Percentiles rank a stretch among this genome's conserved stretches.
phyloP scores from a whole-genome alignment of 2,797 vertebrate species.

The Apodemus agrarius region DNA sequence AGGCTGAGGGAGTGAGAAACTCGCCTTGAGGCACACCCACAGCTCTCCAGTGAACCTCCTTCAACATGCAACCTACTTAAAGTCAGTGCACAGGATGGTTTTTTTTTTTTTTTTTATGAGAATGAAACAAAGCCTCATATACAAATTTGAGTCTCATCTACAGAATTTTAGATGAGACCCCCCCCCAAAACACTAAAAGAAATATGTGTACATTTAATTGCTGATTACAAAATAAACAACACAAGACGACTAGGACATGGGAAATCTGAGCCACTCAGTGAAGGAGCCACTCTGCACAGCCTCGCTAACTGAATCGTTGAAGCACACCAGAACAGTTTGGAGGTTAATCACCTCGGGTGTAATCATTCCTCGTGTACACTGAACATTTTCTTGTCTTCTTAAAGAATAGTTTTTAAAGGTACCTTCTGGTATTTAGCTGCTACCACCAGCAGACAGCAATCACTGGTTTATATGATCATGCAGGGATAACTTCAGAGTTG shows the following conservation, averaged over 20 bases:
- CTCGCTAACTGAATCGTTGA: conserved; percentile 70
- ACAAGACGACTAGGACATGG: conserved; percentile 18
- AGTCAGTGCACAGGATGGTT: neutral
- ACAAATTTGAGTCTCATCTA: conserved; percentile 33
- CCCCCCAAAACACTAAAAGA: conserved; percentile 13
- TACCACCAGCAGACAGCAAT: neutral
- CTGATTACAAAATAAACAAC: conserved; percentile 56
- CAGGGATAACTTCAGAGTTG: neutral
- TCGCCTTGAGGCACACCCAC: neutral
- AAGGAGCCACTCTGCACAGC: conserved; percentile 67
- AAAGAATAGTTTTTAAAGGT: neutral
- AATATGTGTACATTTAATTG: neutral
- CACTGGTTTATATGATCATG: neutral
- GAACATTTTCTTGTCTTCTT: conserved; percentile 43
- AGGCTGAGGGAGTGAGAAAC: conserved; percentile 25
- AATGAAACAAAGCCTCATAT: conserved; percentile 20
- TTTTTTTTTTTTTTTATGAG: neutral
- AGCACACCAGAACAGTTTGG: conserved; percentile 31
- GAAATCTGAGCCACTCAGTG: conserved; percentile 47
- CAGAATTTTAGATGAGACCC: neutral
- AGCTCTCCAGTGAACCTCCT: conserved; percentile 36
- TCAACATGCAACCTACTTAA: conserved; percentile 10
- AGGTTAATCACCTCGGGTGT: conserved; percentile 61
- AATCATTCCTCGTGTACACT: conserved; percentile 51
- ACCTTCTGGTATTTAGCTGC: neutral